Conservation (phyloP, 1,140 invertebrate genomes). For the Drosophila eugracilis region DNA sequence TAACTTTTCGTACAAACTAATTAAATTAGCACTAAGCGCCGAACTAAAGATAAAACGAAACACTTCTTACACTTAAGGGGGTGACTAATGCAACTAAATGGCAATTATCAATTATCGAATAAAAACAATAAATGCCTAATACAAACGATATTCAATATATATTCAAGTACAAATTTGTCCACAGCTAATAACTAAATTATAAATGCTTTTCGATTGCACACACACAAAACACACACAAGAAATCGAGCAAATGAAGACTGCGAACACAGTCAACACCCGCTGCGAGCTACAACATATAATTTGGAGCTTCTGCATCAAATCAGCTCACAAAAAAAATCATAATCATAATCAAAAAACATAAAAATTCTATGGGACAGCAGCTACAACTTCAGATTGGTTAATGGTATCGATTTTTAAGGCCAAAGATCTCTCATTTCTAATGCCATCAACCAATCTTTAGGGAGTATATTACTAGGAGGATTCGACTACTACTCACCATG, state of each 20-base stretch:
- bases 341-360: slow-evolving; percentile 24
- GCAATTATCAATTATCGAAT: slow-evolving; percentile 8
- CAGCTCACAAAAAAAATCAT: slow-evolving; percentile 7
- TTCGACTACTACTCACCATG: slow-evolving; percentile 52
- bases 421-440: background rate
- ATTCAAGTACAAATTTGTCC: slow-evolving; percentile 3
- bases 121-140: slow-evolving; percentile 17
- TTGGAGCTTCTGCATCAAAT: background rate
- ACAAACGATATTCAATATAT: no score
- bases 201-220: slow-evolving; percentile 6
- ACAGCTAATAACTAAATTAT: slow-evolving; percentile 24
- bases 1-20: slow-evolving; percentile 5
- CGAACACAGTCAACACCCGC: background rate
- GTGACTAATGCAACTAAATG: slow-evolving; percentile 15
- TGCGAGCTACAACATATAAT: slow-evolving; percentile 24
- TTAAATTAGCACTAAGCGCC: slow-evolving; percentile 10
- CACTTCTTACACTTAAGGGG: background rate
- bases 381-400: background rate
- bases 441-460: background rate
- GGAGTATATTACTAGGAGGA: background rate
- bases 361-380: slow-evolving; percentile 12
- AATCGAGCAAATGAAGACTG: slow-evolving; percentile 3
- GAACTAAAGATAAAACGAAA: slow-evolving; percentile 28
- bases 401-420: background rate
- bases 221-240: slow-evolving; percentile 11